A percentile compares a stretch with the other conserved stretches of the same genome.
These are phyloP conservation scores for Chelon auratus DNA, from an alignment of 2,797 vertebrate genomes.

Conservation along the genomic window DNA sequence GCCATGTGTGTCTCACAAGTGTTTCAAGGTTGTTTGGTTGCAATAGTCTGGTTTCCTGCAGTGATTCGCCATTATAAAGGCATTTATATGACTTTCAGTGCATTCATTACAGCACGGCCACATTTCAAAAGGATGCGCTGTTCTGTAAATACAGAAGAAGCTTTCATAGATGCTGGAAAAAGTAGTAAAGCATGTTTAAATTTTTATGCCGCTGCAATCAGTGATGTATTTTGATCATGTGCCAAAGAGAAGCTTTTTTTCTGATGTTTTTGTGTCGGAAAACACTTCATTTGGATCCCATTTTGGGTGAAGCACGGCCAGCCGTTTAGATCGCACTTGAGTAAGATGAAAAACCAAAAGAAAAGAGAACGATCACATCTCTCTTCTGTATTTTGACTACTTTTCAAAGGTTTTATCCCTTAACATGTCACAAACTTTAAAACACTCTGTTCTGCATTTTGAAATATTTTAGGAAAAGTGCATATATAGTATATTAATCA, in stretches of 20 bases:
- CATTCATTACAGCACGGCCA: conserved; percentile 3
- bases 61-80: conserved; percentile 18
- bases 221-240: conserved; percentile 1
- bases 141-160: conserved; percentile 7
- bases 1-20: conserved; percentile 31
- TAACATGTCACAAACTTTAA: not conserved
- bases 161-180: not conserved
- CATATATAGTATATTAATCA: not conserved
- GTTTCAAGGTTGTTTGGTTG: conserved; percentile 64
- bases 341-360: conserved; percentile 3
- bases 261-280: not conserved
- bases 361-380: conserved; percentile 8
- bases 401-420: not conserved
- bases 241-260: not conserved
- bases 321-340: conserved; percentile 18
- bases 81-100: not conserved
- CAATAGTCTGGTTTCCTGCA: conserved; percentile 27
- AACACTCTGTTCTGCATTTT: not conserved
- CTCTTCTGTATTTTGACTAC: not conserved
- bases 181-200: not conserved
- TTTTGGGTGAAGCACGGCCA: conserved; percentile 9
- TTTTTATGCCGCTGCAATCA: not conserved
- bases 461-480: not conserved
- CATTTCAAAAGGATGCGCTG: conserved; percentile 5
- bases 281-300: not conserved